These are phyloP conservation scores for Harmothoe impar DNA, from an alignment of 2,888 invertebrate species.

Conservation along the genomic window DNA sequence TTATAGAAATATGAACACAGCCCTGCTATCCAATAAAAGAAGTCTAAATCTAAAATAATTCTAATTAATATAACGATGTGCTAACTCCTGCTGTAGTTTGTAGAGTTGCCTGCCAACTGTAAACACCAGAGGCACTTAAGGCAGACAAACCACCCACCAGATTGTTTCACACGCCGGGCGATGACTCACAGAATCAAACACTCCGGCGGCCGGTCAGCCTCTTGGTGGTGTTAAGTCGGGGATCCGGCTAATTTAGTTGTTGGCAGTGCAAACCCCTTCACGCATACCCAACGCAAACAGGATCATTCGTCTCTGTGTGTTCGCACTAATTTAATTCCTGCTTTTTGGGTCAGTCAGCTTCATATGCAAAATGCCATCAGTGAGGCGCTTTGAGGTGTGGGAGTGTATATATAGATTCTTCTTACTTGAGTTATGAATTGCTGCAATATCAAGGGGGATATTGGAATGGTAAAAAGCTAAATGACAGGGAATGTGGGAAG, in stretches of 20 bases:
- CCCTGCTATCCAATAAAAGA: too few relatives aligned
- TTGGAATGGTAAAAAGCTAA: too few relatives aligned
- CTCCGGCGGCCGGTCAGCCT: background rate
- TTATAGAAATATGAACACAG: too few relatives aligned
- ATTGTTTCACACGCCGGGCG: background rate
- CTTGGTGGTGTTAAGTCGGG: background rate
- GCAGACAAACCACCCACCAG: background rate
- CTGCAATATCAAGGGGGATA: background rate
- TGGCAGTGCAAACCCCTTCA: conserved; percentile 20
- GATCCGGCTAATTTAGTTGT: background rate
- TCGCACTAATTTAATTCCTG: background rate
- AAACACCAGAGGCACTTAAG: background rate
- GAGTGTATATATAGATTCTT: background rate
- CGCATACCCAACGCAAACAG: background rate
- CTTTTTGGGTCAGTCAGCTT: conserved; percentile 34
- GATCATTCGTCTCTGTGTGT: background rate
- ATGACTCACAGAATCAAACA: conserved; percentile 23
- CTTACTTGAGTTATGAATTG: background rate
- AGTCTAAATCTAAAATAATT: too few relatives aligned
- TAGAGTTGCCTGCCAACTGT: background rate
- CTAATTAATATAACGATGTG: too few relatives aligned
- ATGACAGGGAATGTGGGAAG: too few relatives aligned
- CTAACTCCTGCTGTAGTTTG: too few relatives aligned
- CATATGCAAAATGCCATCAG: conserved; percentile 11
- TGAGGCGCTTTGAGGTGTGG: background rate